phyloP scores from a whole-genome alignment of 2,113 vertebrate species.

The Lepus timidus region DNA sequence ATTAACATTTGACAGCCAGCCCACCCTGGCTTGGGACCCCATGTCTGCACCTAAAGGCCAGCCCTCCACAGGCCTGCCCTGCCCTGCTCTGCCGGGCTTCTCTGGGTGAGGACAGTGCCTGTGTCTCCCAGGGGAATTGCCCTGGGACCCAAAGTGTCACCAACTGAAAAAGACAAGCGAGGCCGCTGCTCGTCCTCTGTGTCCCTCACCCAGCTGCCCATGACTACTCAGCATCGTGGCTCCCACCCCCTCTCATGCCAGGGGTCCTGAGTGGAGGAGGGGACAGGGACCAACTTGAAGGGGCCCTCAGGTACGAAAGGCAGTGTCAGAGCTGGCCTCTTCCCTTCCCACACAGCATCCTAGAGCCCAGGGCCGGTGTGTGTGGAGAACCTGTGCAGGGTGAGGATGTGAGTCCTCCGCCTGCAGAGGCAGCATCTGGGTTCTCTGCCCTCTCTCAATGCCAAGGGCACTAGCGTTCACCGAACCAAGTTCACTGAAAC shows the following conservation, averaged over 20 bases:
- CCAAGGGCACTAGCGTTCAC: background rate
- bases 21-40: background rate
- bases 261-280: background rate
- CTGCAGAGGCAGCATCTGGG: background rate
- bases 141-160: background rate
- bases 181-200: background rate
- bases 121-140: background rate
- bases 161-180: background rate
- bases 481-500: background rate
- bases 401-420: background rate
- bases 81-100: background rate
- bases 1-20: slow-evolving; percentile 56
- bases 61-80: background rate
- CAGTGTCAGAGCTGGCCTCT: background rate
- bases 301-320: background rate
- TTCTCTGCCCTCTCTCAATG: background rate
- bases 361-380: background rate
- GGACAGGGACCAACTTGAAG: background rate
- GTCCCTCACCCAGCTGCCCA: background rate
- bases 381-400: background rate
- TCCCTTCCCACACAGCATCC: too few relatives aligned
- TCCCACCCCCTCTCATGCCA: accelerated
- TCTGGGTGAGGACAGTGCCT: background rate
- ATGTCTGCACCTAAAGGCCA: background rate
- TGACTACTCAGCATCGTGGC: background rate